A percentile compares a stretch with the other conserved stretches of the same genome.
These are phyloP conservation scores for Helicolenus hilgendorfi DNA, from an alignment of 2,797 vertebrate species.

Conservation along the genomic window DNA sequence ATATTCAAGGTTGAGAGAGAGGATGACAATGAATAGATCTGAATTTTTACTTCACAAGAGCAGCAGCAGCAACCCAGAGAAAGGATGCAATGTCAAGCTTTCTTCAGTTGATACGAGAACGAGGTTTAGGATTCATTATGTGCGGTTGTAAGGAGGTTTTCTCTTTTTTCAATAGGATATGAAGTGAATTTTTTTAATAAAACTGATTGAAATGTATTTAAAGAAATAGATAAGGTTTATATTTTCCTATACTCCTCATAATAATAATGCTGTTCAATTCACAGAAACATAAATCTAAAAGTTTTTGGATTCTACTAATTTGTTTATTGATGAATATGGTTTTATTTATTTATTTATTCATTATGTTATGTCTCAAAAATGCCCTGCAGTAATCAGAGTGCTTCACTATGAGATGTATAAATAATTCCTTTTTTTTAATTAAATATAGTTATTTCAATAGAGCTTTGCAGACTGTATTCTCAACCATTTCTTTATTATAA, in stretches of 20 bases:
- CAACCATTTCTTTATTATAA: neutral
- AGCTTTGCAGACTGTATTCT: neutral
- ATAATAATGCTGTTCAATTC: neutral
- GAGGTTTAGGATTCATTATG: neutral
- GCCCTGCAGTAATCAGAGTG: neutral
- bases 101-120: neutral
- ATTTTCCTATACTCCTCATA: neutral
- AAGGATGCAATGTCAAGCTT: neutral
- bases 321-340: neutral
- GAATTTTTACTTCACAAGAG: constrained; percentile 5
- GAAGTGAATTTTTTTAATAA: neutral
- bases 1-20: constrained; percentile 14
- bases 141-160: neutral
- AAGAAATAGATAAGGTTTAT: neutral
- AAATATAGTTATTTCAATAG: neutral
- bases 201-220: neutral
- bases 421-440: neutral
- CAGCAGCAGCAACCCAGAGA: neutral
- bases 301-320: neutral
- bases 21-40: constrained; percentile 4
- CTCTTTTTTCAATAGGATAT: neutral
- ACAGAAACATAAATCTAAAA: neutral
- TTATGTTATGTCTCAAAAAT: neutral
- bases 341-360: neutral
- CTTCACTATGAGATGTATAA: neutral